Conservation (phyloP, 2,888 invertebrate species). For the Sceliomorpha sp. region DNA sequence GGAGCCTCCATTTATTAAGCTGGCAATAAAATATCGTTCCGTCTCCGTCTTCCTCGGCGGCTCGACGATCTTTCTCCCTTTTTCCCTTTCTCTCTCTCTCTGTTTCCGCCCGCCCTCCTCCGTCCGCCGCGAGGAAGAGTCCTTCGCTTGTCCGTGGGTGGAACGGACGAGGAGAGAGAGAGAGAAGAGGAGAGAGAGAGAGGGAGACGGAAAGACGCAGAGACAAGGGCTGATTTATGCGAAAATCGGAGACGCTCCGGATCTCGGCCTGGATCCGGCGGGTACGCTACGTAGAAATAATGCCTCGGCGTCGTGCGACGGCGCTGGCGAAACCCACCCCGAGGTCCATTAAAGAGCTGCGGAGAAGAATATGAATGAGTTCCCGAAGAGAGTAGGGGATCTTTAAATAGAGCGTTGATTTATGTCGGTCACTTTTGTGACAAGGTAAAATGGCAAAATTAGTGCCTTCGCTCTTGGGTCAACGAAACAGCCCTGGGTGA, state of each 20-base stretch:
- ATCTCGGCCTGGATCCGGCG: slow-evolving; percentile 62
- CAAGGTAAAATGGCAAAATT: slow-evolving; percentile 45
- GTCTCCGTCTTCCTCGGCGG: slow-evolving; percentile 58
- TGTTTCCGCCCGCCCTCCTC: slow-evolving; percentile 25
- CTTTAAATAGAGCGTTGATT: slow-evolving; percentile 64
- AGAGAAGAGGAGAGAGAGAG: slow-evolving; percentile 49
- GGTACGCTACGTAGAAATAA: slow-evolving; percentile 67
- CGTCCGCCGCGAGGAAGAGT: slow-evolving; percentile 34
- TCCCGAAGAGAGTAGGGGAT: slow-evolving; percentile 50
- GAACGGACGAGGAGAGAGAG: slow-evolving; percentile 56
- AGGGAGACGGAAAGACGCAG: slow-evolving; percentile 56
- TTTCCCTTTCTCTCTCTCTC: slow-evolving; percentile 41
- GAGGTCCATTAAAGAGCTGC: slow-evolving; percentile 62
- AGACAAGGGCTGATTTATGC: slow-evolving; percentile 75
- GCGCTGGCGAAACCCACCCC: slow-evolving; percentile 67
- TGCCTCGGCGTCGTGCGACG: slow-evolving; percentile 61
- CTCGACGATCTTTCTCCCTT: slow-evolving; percentile 39
- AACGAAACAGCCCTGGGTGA: too few species aligned
- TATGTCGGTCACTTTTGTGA: slow-evolving; percentile 56
- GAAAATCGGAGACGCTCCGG: slow-evolving; percentile 73
- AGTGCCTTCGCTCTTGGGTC: too few species aligned
- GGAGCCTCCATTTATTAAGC: slow-evolving; percentile 78
- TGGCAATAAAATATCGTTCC: slow-evolving; percentile 76
- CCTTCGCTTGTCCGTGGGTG: slow-evolving; percentile 66
- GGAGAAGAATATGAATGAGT: slow-evolving; percentile 63